These are phyloP conservation scores for Ectemnius cavifrons DNA, from an alignment of 2,888 invertebrate genomes.

Conservation along the genomic window DNA sequence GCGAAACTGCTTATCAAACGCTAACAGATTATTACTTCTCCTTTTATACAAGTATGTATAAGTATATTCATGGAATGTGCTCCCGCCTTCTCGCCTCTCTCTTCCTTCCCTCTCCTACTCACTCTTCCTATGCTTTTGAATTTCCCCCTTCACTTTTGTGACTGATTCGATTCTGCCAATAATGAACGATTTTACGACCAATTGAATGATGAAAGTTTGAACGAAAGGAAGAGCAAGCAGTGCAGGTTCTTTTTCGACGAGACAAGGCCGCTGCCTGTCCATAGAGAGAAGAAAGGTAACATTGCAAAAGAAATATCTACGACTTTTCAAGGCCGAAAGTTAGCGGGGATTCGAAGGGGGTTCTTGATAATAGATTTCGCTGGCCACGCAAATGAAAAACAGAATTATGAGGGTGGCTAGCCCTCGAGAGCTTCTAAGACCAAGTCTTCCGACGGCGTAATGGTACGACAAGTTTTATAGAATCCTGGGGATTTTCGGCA, in stretches of 20 bases:
- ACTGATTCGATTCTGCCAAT: neutral
- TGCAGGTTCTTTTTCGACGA: conserved; percentile 25
- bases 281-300: conserved; percentile 1
- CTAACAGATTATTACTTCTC: conserved; percentile 65
- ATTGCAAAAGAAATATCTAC: neutral
- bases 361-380: conserved; percentile 14
- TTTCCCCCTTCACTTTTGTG: neutral
- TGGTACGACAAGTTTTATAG: conserved; percentile 35
- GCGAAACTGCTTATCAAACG: conserved; percentile 65
- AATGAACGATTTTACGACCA: neutral
- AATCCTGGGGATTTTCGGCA: conserved; percentile 74
- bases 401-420: conserved; percentile 17
- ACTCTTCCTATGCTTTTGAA: no score
- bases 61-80: conserved; percentile 72
- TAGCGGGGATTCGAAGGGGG: neutral
- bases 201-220: conserved; percentile 18
- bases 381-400: conserved; percentile 6
- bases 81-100: conserved; percentile 48
- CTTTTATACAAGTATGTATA: conserved; percentile 54
- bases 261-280: conserved; percentile 31
- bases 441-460: conserved; percentile 22
- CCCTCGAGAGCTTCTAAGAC: conserved; percentile 11
- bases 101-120: conserved; percentile 15
- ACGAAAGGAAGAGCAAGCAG: conserved; percentile 41
- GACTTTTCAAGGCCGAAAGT: neutral